Evolutionary conservation across 2,113 vertebrate genomes (phyloP), one percentile per base, ranked within the genome.

Genomic region (Silurus meridionalis): DNA sequence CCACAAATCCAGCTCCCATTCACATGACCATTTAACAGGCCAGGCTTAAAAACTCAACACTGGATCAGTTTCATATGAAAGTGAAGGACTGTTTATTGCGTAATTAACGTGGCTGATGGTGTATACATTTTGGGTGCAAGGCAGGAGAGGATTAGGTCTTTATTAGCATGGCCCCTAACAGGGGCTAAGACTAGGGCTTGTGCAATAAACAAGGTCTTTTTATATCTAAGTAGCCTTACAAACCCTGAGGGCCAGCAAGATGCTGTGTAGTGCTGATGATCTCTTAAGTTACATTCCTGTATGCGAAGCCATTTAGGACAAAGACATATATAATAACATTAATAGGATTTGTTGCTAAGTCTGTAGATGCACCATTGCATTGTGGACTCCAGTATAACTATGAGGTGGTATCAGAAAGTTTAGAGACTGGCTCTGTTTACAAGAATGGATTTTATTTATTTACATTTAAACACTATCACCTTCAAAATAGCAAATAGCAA

Each of bases 231-330:
- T 86, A 80, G 83, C 75, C 53, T 83, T 58, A 86, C 85, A 60
- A 85, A 87, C 85, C 85, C 87, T 85, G 57, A 75, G 80, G 87
- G 79, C 88, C 89, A 91, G 87, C 90, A 85, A 66, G 84, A 79
- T 75, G 77, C 83, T 88, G 53, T 92, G 83, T 77, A 87, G 53
- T 61, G 53, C 86, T 69, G 58, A 83, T 46, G 21, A 83, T 89
- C 83, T 90, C 89, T 92, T 86, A 82, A 87, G 89, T 92, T 92
- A 87, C 91, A 89, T 88, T 84, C 61, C 80, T 64, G 28, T 37
- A 37, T 5, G 28, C 80, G 85, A n/a, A 67, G 46, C 74, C 74
- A 64, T 15, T 66, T 85, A 53, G 46, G 13, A 58, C 83, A 69
- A 63, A 82, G 52, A n/a, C 60, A 21, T 58, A 67, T n/a, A 81